Percentiles rank a stretch among this genome's conserved stretches.
Conservation (phyloP, 2,113 vertebrate species). For the Camelus bactrianus region DNA sequence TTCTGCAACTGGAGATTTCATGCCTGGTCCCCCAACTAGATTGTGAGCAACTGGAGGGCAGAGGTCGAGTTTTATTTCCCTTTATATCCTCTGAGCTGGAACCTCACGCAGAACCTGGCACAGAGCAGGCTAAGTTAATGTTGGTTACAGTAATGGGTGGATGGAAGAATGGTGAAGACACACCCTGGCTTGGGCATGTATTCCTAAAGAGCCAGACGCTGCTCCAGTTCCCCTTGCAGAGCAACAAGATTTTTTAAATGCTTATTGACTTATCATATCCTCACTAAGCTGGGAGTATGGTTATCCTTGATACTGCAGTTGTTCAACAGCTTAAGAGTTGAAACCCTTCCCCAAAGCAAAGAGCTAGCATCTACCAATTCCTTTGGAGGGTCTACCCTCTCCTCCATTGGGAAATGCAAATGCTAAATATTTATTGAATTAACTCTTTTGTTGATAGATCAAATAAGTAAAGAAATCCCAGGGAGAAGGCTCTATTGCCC, state of each 20-base stretch:
- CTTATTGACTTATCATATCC: not conserved
- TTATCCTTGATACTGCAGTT: not conserved
- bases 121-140: not conserved
- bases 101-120: not conserved
- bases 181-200: not conserved
- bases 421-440: not conserved
- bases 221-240: not conserved
- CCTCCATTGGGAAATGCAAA: not conserved
- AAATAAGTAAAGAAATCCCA: not conserved
- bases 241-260: not conserved
- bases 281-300: not conserved
- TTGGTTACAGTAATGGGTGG: not conserved
- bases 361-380: not conserved
- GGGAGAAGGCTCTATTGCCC: not conserved
- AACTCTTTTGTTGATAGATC: not conserved
- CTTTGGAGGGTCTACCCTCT: not conserved
- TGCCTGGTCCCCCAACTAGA: not conserved
- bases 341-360: constrained; percentile 3
- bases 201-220: not conserved
- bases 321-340: not conserved
- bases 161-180: not conserved
- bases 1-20: not conserved
- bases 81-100: not conserved
- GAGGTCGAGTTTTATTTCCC: not conserved
- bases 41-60: not conserved